Base-by-base conservation (phyloP, 2,797 vertebrate species). In the Amniataba percoides region DNA sequence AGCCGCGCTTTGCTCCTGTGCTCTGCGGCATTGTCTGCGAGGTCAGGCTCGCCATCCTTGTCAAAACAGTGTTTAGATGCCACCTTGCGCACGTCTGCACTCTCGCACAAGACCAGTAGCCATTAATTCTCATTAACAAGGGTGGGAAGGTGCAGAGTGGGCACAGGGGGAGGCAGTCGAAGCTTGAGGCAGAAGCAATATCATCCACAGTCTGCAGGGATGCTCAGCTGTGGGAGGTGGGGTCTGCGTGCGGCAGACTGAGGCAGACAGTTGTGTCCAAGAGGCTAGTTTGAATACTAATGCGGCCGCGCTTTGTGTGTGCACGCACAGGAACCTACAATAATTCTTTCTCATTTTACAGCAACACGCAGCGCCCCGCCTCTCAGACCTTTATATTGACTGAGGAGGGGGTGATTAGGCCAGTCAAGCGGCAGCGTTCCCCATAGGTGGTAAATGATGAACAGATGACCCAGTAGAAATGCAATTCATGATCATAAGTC, bases 71-170 rank as follows among this genome's bases (percentile, higher is more conserved):
- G 84, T 86, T 92, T 82, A 78, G 83, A 86, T 82, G 88, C 85
- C 83, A 73, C 87, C 76, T 80, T 80, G 59, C 55, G 53, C 77
- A 70, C 62, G 40, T 80, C 76, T 65, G n/a, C 82, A 59, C 77
- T 49, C 79, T 68, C 1, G 19, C 74, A 40, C 76, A 25, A 51
- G 61, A 79, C 80, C 80, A 67, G 71, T 52, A 52, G 75, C 62
- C 77, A 86, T 90, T 92, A 83, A 90, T 91, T 89, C 78, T 90
- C 87, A 92, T 92, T 90, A 93, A 90, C 72, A 45, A 91, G 77
- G 81, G 69, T 67, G 84, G 69, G 59, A 77, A 80, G 80, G 87
- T 84, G 71, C 65, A 72, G 25, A 43, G 7, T 2, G 72, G 59
- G 71, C 73, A 15, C 61, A 1, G 67, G 76, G 76, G 82, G 87